These are phyloP conservation scores for Brachypterus glaber DNA, from an alignment of 2,888 invertebrate genomes.

Conservation along the genomic window DNA sequence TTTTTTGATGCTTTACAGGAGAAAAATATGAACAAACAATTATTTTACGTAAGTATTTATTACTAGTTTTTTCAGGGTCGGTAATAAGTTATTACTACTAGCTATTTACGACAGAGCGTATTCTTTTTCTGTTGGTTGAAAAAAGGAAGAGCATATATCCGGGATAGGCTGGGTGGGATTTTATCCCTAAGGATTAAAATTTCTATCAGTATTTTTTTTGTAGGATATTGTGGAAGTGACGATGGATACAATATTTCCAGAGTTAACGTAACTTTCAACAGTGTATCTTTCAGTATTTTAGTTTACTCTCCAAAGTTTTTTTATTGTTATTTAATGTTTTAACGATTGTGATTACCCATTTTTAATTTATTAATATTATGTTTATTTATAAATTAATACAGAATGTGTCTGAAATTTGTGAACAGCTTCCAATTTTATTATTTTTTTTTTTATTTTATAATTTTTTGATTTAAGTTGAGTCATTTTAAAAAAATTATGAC, in stretches of 20 bases:
- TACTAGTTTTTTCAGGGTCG: conserved; percentile 4
- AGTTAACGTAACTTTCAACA: conserved; percentile 34
- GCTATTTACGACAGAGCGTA: neutral
- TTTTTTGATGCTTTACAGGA: conserved; percentile 81
- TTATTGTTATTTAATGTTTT: too few species aligned
- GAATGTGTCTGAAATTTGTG: too few species aligned
- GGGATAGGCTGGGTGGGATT: neutral
- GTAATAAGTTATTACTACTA: neutral
- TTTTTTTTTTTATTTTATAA: too few species aligned
- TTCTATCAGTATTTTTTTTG: conserved; percentile 27
- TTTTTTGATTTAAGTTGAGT: too few species aligned
- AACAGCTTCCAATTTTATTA: too few species aligned
- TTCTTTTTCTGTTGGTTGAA: neutral
- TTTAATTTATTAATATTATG: too few species aligned
- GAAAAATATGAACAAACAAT: conserved; percentile 76
- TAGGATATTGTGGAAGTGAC: conserved; percentile 46
- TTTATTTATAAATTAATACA: too few species aligned
- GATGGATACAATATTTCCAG: conserved; percentile 46
- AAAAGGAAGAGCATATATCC: neutral
- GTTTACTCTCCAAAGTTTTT: too few species aligned
- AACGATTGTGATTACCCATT: too few species aligned
- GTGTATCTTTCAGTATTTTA: too few species aligned
- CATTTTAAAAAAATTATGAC: too few species aligned
- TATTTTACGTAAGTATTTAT: conserved; percentile 70
- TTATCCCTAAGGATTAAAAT: conserved; percentile 1